Conservation (phyloP, 2,888 invertebrate genomes). For the Drosophila nigritarsus region DNA sequence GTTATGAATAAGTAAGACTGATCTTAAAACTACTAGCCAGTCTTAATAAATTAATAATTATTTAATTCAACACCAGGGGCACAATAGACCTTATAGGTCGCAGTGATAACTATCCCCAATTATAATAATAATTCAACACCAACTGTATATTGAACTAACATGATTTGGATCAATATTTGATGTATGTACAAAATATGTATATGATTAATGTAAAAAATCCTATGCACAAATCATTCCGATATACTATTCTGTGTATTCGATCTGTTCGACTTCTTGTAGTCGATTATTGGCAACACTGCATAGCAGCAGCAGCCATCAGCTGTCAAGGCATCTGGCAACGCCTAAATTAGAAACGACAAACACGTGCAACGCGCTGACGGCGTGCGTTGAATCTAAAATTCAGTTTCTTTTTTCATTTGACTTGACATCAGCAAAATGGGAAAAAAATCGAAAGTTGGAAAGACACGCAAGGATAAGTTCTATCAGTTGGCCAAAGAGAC, state of each 20-base stretch:
- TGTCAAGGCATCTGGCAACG: constrained; percentile 41
- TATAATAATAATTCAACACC: neutral
- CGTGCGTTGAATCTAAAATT: constrained; percentile 30
- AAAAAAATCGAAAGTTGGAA: constrained; percentile 98
- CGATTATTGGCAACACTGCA: constrained; percentile 3
- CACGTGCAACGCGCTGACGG: constrained; percentile 56
- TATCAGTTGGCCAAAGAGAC: constrained; percentile 99
- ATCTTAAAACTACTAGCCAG: neutral
- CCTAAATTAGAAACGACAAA: constrained; percentile 34
- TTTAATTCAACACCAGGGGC: neutral
- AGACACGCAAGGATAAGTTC: constrained; percentile 98
- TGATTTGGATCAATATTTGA: neutral
- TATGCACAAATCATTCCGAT: neutral
- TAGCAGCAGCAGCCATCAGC: constrained; percentile 19
- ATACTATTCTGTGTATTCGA: neutral
- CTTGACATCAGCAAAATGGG: constrained; percentile 89
- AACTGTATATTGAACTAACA: neutral
- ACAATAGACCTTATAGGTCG: no score
- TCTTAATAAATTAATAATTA: neutral
- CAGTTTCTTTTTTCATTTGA: constrained; percentile 25
- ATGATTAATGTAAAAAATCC: neutral
- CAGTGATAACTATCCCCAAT: no score
- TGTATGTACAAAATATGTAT: neutral
- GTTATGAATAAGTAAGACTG: neutral
- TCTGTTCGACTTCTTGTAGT: neutral